A percentile compares a stretch with the other conserved stretches of the same genome.
Evolutionary conservation across 1,140 invertebrate genomes (phyloP).

Genomic region (Pseudomyrmex dendroicus): DNA sequence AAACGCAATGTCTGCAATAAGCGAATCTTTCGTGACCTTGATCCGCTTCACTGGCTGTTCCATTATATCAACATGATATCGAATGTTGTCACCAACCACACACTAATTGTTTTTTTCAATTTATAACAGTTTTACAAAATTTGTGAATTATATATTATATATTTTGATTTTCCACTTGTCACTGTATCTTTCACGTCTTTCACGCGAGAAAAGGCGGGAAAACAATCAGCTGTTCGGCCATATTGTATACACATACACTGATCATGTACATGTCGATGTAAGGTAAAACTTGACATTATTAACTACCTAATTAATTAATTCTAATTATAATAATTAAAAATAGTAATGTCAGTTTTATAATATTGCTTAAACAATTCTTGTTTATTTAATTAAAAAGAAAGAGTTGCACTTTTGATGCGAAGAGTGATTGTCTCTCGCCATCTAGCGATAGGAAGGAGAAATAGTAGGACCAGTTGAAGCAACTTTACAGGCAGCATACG

Average conservation of each 20-base stretch:
- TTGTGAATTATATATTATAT: background rate
- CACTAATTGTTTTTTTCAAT: background rate
- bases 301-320: too few species aligned
- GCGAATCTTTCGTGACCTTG: constrained; percentile 49
- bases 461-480: too few species aligned
- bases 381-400: background rate
- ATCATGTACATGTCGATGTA: background rate
- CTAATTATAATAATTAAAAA: too few species aligned
- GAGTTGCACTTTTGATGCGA: too few species aligned
- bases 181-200: background rate
- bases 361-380: background rate
- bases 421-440: background rate
- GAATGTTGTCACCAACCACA: too few species aligned
- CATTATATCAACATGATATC: background rate
- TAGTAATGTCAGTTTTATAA: background rate
- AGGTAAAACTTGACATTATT: too few species aligned
- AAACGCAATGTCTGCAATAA: constrained; percentile 51
- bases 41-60: constrained; percentile 49
- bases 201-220: constrained; percentile 3
- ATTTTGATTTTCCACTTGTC: background rate
- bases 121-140: background rate
- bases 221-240: background rate
- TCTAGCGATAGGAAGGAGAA: too few species aligned
- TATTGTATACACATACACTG: background rate
- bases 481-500: too few species aligned